Base-by-base conservation (phyloP, 2,113 vertebrate species). In the Mus pahari region DNA sequence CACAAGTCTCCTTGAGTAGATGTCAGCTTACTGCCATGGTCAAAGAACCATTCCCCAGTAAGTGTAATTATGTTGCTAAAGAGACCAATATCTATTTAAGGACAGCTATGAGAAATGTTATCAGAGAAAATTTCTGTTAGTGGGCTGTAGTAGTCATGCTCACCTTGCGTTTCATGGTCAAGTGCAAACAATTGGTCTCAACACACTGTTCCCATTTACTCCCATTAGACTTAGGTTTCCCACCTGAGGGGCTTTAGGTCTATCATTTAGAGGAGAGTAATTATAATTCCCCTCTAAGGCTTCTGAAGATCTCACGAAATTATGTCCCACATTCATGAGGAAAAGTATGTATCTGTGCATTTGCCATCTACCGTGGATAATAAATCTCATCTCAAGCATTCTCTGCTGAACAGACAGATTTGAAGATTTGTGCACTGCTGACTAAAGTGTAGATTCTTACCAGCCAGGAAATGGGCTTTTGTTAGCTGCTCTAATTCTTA, bases 391-490 rank as follows among this genome's bases (percentile, higher is more conserved):
- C 10, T 10, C 48, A 36, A 2, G 13, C 2, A 31, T 53, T 71
- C n/a, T 90, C 22, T 77, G 19, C 50, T 90, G 31, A 60, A 83
- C 12, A 33, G 17, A 4, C 5, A 55, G 13, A 7, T 75, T 77
- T 89, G 4, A 26, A 60, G 11, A 39, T 50, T 12, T 66, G 62
- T 45, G 19, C 12, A 64, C n/a, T 70, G 3, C 62, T 84, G 33
- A 55, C 50, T 91, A 81, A 39, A 42, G 60, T 36, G 82, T 36
- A 78, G 50, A 53, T 22, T 53, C 79, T 33, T 50, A 24, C 28
- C 42, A 60, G 13, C 86, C 0, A 53, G 91, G 81, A 95, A 89
- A 79, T n/a, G 13, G 45, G 60, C 24, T 82, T 84, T 75, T 86
- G 17, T 60, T n/a, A 84, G 66, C 81, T 89, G n/a, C 45, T 91